Evolutionary conservation across 1,140 invertebrate species (phyloP), one percentile per base, ranked within the genome.

Genomic region (Drosophila teissieri): DNA sequence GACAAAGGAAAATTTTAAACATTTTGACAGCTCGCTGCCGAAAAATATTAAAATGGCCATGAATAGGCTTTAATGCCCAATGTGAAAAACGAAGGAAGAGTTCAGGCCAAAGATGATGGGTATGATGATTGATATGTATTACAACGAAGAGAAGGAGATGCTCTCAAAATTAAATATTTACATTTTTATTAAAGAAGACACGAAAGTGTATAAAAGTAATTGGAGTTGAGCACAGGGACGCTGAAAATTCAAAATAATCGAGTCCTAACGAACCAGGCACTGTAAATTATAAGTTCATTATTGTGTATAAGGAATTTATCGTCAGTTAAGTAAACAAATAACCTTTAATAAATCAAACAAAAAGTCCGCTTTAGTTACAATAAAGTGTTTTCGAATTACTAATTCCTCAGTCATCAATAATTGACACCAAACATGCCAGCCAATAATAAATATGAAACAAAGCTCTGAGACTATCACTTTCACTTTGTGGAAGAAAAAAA

Each of bases 1-100:
- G 83, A 82, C 69, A 79, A 76, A 83, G 65, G 65, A 51, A 48
- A 72, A 79, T 55, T 82, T 86, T 76, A 89, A 83, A 65, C 62
- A 73, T 64, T 55, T 73, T 78, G 84, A 86, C 78, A 63, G 56
- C 31, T 34, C n/a, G 61, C 68, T 73, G 63, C 63, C 52, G 68
- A 53, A 37, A 53, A 10, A 12, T 3, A 42, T 27, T 40, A 19
- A 24, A 72, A 39, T 24, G 24, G 24, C 24, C 24, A 24, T 24
- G 4, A 24, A 24, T 24, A 4, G 3, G 24, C 24, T 24, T 4
- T 24, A 24, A 24, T 24, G 24, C 24, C 24, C 24, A 31, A 31
- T 31, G 27, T 49, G 46, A 46, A 34, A 53, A 67, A 24, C 24
- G 24, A 24, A 27, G 39, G 72, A 73, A 48, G 67, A 61, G 64